phyloP scores from a whole-genome alignment of 2,888 invertebrate species.

The Patella depressa region DNA sequence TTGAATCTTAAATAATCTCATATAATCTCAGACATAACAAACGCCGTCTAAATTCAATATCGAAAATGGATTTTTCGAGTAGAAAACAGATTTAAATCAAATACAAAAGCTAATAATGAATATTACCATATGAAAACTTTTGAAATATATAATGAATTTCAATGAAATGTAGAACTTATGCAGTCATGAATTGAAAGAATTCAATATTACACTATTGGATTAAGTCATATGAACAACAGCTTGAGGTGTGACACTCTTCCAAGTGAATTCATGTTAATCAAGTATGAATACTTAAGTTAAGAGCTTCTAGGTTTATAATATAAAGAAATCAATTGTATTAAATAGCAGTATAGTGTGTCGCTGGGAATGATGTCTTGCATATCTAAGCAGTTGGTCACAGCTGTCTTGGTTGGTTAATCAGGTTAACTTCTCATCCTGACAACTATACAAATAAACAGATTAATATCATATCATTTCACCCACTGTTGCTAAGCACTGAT shows the following conservation, averaged over 20 bases:
- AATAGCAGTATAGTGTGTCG: not conserved
- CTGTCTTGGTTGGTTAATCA: conserved; percentile 3
- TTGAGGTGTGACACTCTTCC: conserved; percentile 10
- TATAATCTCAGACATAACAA: too few species aligned
- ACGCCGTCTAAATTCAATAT: not conserved
- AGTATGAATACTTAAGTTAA: conserved; percentile 8
- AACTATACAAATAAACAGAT: conserved; percentile 1
- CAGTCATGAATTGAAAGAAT: conserved; percentile 2
- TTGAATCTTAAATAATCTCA: conserved; percentile 4
- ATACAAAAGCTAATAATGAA: conserved; percentile 3
- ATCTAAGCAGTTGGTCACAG: conserved; percentile 4
- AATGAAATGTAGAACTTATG: conserved; percentile 8
- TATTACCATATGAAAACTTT: conserved; percentile 11
- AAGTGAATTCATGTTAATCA: conserved; percentile 11
- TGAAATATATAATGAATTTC: conserved; percentile 10
- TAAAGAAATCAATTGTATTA: conserved; percentile 12
- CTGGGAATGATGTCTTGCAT: not conserved
- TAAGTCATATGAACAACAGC: conserved; percentile 10
- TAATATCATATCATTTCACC: not conserved
- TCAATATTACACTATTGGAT: conserved; percentile 13
- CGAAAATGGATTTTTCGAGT: not conserved
- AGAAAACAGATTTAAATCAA: conserved; percentile 5
- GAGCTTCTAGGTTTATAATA: not conserved
- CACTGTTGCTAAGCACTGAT: conserved; percentile 3
- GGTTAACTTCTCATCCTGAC: conserved; percentile 4